These are phyloP conservation scores for Eupelmus urozonus DNA, from an alignment of 2,888 invertebrate species.

Conservation along the genomic window DNA sequence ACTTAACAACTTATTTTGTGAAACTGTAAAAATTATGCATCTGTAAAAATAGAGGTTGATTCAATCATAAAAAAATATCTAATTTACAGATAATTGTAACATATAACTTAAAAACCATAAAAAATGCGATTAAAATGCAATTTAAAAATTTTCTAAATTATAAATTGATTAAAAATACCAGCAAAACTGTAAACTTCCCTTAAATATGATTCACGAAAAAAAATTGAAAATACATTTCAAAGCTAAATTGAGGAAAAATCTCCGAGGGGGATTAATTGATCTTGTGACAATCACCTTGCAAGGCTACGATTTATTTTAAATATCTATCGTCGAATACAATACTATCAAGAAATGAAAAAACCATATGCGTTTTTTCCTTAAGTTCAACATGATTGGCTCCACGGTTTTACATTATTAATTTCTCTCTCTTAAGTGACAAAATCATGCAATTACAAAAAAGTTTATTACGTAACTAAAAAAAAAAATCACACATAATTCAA, in stretches of 20 bases:
- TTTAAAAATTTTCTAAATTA: slow-evolving; percentile 13
- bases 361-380: slow-evolving; percentile 40
- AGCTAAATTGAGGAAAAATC: slow-evolving; percentile 35
- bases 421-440: slow-evolving; percentile 35
- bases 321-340: slow-evolving; percentile 58
- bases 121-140: not conserved
- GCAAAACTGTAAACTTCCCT: slow-evolving; percentile 27
- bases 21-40: no score
- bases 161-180: slow-evolving; percentile 16
- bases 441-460: slow-evolving; percentile 45
- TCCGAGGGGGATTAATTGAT: slow-evolving; percentile 46
- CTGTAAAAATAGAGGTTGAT: no score
- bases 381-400: slow-evolving; percentile 49
- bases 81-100: no score
- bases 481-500: slow-evolving; percentile 45
- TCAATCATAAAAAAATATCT: no score
- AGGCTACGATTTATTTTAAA: slow-evolving; percentile 57
- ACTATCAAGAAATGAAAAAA: slow-evolving; percentile 54
- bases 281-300: slow-evolving; percentile 54
- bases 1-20: no score
- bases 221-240: slow-evolving; percentile 18
- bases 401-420: slow-evolving; percentile 42
- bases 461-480: slow-evolving; percentile 46
- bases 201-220: slow-evolving; percentile 26
- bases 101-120: no score